Evolutionary conservation across 2,113 vertebrate species (phyloP), one percentile per base, ranked within the genome.

Genomic region (Atractosteus spatula): DNA sequence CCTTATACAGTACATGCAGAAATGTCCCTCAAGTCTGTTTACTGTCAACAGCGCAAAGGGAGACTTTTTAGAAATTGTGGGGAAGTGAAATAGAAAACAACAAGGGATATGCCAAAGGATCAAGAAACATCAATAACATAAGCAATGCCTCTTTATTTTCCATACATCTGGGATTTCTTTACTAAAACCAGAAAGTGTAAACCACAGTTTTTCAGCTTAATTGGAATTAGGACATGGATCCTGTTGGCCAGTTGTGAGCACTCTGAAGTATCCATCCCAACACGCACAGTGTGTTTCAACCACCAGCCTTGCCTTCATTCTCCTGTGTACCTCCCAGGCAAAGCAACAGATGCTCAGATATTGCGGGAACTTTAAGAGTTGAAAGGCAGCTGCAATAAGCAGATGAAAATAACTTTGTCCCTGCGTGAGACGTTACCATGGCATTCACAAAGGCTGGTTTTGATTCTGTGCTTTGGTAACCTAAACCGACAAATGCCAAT

Each of bases 391-490:
- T 83, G 82, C 71, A 78, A 87, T 78, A 86, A 78, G 83, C 70
- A 2, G 77, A 79, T 80, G 77, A 78, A 81, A 89, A 87, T 80
- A 87, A 64, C 71, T 75, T 63, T 11, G n/a, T 14, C 67, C 72
- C 44, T 79, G 70, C 69, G 76, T 44, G 67, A 80, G 72, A 78
- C 76, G 79, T 88, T 86, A 86, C 78, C 74, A 42, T 61, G 47
- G 63, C 88, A 78, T 92, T 89, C 89, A 83, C 74, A 72, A 85
- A 86, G 80, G 76, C 85, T 84, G 79, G 76, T 73, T 83, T 10
- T 16, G 69, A 83, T 77, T 87, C 80, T 80, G 83, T 82, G 81
- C 75, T 78, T 78, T 74, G 74, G 79, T 78, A 85, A 86, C 69
- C 76, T 66, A 85, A 88, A 89, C 67, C 84, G 83, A 82, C 73